Evolutionary conservation across 2,888 invertebrate species (phyloP).

Genomic region (Tiliacea citrago): DNA sequence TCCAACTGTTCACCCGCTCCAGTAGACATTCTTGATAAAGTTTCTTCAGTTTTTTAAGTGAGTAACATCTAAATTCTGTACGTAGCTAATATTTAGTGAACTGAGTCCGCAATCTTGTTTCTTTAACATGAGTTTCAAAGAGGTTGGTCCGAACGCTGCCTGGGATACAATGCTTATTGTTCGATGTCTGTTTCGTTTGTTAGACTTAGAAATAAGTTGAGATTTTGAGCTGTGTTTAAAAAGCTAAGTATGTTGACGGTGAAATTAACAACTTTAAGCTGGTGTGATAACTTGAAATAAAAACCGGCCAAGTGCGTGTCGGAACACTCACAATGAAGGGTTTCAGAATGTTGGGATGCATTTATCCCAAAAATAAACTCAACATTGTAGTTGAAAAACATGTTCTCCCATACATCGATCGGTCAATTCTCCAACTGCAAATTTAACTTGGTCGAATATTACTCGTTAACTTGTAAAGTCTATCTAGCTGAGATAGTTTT

Average conservation of each 20-base stretch:
- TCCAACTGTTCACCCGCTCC: slow-evolving; percentile 38
- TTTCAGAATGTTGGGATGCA: too few relatives aligned
- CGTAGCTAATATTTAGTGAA: slow-evolving; percentile 63
- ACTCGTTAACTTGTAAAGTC: too few relatives aligned
- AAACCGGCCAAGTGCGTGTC: too few relatives aligned
- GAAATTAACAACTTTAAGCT: neutral
- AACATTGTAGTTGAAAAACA: too few relatives aligned
- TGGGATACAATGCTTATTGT: slow-evolving; percentile 30
- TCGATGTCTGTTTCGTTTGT: slow-evolving; percentile 10
- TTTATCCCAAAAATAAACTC: too few relatives aligned
- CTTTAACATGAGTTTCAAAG: slow-evolving; percentile 59
- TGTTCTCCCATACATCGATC: too few relatives aligned
- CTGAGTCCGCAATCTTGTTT: slow-evolving; percentile 62
- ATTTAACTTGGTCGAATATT: too few relatives aligned
- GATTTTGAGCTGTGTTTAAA: neutral
- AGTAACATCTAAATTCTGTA: slow-evolving; percentile 66
- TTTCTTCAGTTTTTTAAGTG: slow-evolving; percentile 63
- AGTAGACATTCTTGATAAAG: slow-evolving; percentile 63
- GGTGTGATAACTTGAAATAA: too few relatives aligned
- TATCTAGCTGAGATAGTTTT: too few relatives aligned
- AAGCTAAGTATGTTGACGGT: neutral
- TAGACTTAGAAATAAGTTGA: neutral
- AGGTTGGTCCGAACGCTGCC: slow-evolving; percentile 37
- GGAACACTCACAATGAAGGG: too few relatives aligned
- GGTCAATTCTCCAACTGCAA: too few relatives aligned